phyloP scores from a whole-genome alignment of 2,888 invertebrate species.

The Scaptomyza polygonia region DNA sequence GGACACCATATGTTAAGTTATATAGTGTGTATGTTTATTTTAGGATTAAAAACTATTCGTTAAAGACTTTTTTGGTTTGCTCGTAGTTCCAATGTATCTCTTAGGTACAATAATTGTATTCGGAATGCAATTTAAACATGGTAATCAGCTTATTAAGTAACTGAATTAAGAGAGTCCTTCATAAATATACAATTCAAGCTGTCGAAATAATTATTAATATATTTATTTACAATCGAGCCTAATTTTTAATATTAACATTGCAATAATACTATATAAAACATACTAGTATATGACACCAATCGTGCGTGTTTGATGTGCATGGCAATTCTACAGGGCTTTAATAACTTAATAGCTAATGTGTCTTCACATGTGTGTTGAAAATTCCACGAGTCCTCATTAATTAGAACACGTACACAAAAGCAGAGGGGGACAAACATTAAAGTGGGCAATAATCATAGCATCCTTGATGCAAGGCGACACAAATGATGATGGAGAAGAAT shows the following conservation, averaged over 20 bases:
- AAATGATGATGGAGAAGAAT: background rate
- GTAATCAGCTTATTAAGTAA: constrained; percentile 12
- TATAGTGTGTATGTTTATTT: too few species aligned
- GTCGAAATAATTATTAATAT: constrained; percentile 18
- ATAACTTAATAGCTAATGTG: constrained; percentile 61
- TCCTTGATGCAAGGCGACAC: constrained; percentile 3
- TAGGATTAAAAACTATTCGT: too few species aligned
- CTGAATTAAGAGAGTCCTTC: background rate
- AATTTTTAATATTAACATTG: constrained; percentile 19
- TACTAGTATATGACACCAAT: background rate
- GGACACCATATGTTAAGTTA: too few species aligned
- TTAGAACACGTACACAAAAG: constrained; percentile 64
- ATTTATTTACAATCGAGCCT: background rate
- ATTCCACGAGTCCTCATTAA: constrained; percentile 63
- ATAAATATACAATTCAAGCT: constrained; percentile 12
- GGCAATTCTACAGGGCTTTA: constrained; percentile 61
- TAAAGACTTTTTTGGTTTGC: background rate
- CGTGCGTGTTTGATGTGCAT: constrained; percentile 43
- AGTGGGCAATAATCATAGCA: constrained; percentile 63
- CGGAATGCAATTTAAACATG: too few species aligned
- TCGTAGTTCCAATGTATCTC: too few species aligned
- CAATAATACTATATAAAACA: constrained; percentile 1
- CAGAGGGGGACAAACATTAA: constrained; percentile 19
- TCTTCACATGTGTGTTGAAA: constrained; percentile 25
- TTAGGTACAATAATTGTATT: too few species aligned